Evolutionary conservation across 2,797 vertebrate species (phyloP).

Genomic region (Adelosebastes latens): DNA sequence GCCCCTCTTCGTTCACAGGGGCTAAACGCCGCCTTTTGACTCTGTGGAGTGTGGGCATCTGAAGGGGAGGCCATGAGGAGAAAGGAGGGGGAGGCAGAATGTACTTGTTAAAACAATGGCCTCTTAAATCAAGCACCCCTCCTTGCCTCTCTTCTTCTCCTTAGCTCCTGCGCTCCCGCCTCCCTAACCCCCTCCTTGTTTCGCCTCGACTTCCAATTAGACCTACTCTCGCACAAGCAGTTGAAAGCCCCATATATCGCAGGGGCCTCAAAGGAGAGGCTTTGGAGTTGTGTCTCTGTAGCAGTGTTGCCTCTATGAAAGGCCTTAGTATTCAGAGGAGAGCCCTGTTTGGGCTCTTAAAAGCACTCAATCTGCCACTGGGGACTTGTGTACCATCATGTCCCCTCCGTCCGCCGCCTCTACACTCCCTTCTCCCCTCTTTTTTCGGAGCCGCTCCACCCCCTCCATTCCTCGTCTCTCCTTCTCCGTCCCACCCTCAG

Average conservation of each 20-base stretch:
- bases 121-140: conserved; percentile 78
- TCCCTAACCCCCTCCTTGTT: conserved; percentile 57
- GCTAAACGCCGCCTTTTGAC: conserved; percentile 86
- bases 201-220: conserved; percentile 75
- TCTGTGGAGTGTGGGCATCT: conserved; percentile 80
- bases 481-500: conserved; percentile 43
- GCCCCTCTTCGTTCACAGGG: conserved; percentile 77
- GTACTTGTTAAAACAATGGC: conserved; percentile 82
- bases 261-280: conserved; percentile 70
- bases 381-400: conserved; percentile 67
- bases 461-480: conserved; percentile 45
- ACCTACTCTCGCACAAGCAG: conserved; percentile 69
- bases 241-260: conserved; percentile 70
- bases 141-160: conserved; percentile 68
- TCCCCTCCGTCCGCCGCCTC: conserved; percentile 42
- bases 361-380: conserved; percentile 69
- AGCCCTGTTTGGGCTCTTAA: conserved; percentile 68
- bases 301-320: conserved; percentile 66
- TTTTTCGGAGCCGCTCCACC: conserved; percentile 46
- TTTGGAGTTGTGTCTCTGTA: conserved; percentile 73
- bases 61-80: conserved; percentile 72
- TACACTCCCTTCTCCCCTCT: conserved; percentile 38
- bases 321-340: conserved; percentile 73
- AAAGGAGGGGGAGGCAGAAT: conserved; percentile 78
- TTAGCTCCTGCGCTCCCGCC: conserved; percentile 51